phyloP scores from a whole-genome alignment of 2,113 vertebrate genomes.

The Ammodytes marinus region DNA sequence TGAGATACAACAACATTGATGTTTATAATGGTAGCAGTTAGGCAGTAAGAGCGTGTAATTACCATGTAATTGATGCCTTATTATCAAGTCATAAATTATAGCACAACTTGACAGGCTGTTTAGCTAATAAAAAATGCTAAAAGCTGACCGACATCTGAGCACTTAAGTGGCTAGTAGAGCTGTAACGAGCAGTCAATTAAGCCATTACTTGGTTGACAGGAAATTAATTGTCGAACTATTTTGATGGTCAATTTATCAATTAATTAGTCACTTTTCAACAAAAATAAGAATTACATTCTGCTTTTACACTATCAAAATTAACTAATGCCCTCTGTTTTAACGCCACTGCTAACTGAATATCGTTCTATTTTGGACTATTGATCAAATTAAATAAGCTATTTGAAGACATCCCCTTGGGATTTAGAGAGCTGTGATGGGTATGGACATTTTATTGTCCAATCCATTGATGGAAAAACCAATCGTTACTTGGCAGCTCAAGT shows the following conservation, averaged over 20 bases:
- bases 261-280: neutral
- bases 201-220: neutral
- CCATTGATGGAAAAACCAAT: neutral
- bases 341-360: neutral
- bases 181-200: neutral
- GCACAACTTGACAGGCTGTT: constrained; percentile 67
- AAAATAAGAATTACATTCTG: neutral
- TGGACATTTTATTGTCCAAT: neutral
- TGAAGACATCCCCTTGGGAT: neutral
- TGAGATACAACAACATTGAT: constrained; percentile 46
- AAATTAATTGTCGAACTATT: neutral
- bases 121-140: constrained; percentile 64
- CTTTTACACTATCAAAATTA: neutral
- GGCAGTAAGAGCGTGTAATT: constrained; percentile 71
- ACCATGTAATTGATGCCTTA: constrained; percentile 75
- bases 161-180: neutral
- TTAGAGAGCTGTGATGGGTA: neutral
- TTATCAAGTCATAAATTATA: constrained; percentile 75
- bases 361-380: neutral
- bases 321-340: neutral
- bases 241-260: neutral
- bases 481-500: neutral
- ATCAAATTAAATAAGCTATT: neutral
- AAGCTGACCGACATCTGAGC: constrained; percentile 43
- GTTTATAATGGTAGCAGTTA: constrained; percentile 61